phyloP scores from a whole-genome alignment of 1,140 invertebrate genomes.

The Kradibia gibbosae region DNA sequence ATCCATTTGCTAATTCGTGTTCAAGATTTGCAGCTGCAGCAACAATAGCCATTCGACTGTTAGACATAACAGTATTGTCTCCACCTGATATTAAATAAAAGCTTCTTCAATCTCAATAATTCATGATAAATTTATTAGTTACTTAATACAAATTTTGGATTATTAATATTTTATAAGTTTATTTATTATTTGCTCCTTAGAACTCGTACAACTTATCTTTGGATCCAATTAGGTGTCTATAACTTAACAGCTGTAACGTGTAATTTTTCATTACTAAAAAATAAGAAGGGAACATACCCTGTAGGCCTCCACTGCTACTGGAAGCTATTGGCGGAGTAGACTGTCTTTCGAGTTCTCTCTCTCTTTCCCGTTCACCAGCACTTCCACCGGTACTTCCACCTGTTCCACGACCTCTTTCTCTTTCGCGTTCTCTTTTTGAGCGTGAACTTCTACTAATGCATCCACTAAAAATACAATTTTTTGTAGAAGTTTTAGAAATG shows the following conservation, averaged over 20 bases:
- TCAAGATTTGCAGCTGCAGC: constrained; percentile 61
- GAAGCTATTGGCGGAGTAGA: constrained; percentile 67
- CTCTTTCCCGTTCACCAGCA: constrained; percentile 61
- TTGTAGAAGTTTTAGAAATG: too few species aligned
- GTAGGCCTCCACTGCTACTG: constrained; percentile 59
- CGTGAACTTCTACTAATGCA: constrained; percentile 66
- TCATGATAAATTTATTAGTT: not conserved
- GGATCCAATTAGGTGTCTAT: too few species aligned
- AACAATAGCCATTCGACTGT: constrained; percentile 62
- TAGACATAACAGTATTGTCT: constrained; percentile 60
- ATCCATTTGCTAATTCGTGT: constrained; percentile 72
- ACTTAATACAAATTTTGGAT: not conserved
- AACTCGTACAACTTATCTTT: too few species aligned
- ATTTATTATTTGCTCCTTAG: too few species aligned
- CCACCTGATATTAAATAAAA: constrained; percentile 56
- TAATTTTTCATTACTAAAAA: not conserved
- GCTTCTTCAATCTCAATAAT: not conserved
- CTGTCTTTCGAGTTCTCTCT: constrained; percentile 66
- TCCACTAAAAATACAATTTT: constrained; percentile 49
- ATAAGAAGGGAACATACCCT: constrained; percentile 57
- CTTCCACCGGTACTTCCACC: constrained; percentile 13
- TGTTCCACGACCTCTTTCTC: constrained; percentile 58
- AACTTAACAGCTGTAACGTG: too few species aligned
- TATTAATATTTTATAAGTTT: not conserved
- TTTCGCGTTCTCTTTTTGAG: constrained; percentile 65